Evolutionary conservation across 1,140 invertebrate species (phyloP).

Genomic region (Camponotus pennsylvanicus): DNA sequence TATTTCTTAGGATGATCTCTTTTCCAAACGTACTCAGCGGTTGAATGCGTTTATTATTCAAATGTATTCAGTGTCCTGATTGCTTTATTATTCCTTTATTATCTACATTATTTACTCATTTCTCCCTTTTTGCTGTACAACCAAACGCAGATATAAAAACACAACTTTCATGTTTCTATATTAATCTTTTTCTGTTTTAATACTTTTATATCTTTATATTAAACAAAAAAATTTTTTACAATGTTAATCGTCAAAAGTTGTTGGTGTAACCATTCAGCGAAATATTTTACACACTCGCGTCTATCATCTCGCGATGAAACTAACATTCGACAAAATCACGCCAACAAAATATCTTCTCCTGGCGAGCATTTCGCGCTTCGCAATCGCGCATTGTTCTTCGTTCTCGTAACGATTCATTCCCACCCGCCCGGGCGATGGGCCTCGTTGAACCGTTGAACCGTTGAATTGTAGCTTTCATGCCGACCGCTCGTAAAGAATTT

Average conservation of each 20-base stretch:
- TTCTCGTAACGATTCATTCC: constrained; percentile 37
- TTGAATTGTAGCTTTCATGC: constrained; percentile 43
- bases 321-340: constrained; percentile 34
- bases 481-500: constrained; percentile 71
- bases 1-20: neutral
- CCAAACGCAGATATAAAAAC: neutral
- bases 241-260: constrained; percentile 1
- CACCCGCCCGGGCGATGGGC: constrained; percentile 23
- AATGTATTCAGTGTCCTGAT: neutral
- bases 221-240: neutral
- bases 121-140: neutral
- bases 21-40: neutral
- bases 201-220: no score
- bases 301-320: constrained; percentile 25
- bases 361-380: neutral
- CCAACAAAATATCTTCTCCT: constrained; percentile 18
- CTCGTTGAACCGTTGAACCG: constrained; percentile 63
- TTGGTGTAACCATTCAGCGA: neutral
- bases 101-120: neutral
- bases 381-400: constrained; percentile 47
- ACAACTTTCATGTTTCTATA: no score
- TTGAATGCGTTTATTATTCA: neutral
- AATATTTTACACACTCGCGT: constrained; percentile 19
- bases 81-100: constrained; percentile 6
- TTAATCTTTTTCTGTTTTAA: no score